Base-by-base conservation (phyloP, 64 coral and sea anemone species). In the Actinia equina region DNA sequence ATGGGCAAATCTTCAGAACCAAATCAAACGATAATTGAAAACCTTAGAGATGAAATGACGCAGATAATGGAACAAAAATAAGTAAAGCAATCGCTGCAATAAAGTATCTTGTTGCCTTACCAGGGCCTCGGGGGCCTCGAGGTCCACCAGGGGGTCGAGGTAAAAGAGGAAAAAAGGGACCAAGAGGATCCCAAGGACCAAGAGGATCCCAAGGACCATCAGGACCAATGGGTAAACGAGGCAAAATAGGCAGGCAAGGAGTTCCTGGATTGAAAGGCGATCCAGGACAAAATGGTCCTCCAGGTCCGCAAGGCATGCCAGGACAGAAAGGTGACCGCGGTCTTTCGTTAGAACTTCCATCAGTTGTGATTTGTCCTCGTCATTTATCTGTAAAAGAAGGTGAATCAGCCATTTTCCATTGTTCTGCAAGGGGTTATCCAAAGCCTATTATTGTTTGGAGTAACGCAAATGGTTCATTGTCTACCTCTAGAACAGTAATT, bases 371-470 rank as follows among this genome's bases (percentile, higher is more conserved):
- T 6, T 74, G 7, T 74, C 70, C 70, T n/a, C 70, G 14, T 74
- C 22, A 26, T 26, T 12, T 74, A 13, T 8, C n/a, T 3, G 70
- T 74, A 5, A 74, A 74, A 23, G 70, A 74, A 74, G n/a, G 70
- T n/a, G 6, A 25, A 8, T 6, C 22, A n/a, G 70, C 70, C n/a
- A 74, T 74, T 26, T 74, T 74, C 22, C 70, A 57, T 12, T 57
- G 55, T 57, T 57, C 55, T 57, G 55, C 55, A 13, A 7, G 15
- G 7, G 55, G 55, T 77, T 88, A 89, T 78, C 91, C 91, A 41
- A 57, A 52, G 19, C 91, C 91, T 46, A 15, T 49, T 22, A n/a
- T 93, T 77, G 69, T 55, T 44, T 93, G 91, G 91, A 88, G 87
- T n/a, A 93, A 89, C 52, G 12, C 87, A 11, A 79, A 93, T 27